Percentiles rank a stretch among this genome's conserved stretches.
Conservation (phyloP, 2,113 vertebrate genomes). For the Etheostoma cragini region DNA sequence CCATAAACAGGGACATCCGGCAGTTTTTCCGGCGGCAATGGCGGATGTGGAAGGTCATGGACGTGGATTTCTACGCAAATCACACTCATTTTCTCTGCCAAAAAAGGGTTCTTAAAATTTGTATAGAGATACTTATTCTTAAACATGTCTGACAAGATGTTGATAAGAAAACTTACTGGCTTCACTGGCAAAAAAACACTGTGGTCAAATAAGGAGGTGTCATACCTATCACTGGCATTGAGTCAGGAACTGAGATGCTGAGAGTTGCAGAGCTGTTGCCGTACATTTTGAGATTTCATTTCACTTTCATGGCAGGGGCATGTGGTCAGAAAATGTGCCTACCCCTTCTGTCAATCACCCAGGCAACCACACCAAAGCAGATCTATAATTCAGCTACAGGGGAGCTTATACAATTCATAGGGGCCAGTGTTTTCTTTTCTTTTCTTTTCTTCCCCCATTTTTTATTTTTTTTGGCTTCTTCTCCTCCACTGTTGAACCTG, state of each 20-base stretch:
- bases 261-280: constrained; percentile 73
- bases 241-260: constrained; percentile 70
- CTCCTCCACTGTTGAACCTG: constrained; percentile 44
- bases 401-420: constrained; percentile 82
- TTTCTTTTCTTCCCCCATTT: neutral
- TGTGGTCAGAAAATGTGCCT: constrained; percentile 78
- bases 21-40: no score
- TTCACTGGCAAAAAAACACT: constrained; percentile 1
- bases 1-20: no score
- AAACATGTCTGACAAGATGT: neutral
- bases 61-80: no score
- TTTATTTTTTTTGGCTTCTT: constrained; percentile 40
- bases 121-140: neutral
- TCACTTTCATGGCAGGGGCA: constrained; percentile 77
- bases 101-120: neutral
- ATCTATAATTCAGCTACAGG: constrained; percentile 83
- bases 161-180: constrained; percentile 8
- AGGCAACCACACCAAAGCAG: constrained; percentile 71
- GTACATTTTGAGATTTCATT: constrained; percentile 74
- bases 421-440: constrained; percentile 62
- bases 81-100: neutral
- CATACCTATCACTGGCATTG: constrained; percentile 63
- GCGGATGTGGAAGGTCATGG: neutral
- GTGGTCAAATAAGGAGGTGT: constrained; percentile 75
- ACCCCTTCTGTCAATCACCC: constrained; percentile 81